A percentile compares a stretch with the other conserved stretches of the same genome.
Conservation (phyloP, 2,113 vertebrate genomes). For the Elephas maximus region DNA sequence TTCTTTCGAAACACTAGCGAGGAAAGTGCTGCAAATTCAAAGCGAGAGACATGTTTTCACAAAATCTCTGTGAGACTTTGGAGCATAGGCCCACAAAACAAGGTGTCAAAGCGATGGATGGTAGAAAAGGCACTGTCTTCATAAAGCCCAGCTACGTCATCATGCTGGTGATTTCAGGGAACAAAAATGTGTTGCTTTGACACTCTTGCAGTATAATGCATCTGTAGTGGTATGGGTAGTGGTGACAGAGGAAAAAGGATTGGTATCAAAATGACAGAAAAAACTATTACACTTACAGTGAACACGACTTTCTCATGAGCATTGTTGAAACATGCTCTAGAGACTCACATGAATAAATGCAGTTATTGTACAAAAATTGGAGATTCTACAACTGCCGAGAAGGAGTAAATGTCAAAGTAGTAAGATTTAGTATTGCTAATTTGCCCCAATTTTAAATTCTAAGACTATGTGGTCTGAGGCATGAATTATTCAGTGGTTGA, state of each 20-base stretch:
- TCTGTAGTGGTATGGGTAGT: neutral
- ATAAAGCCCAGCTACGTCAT: neutral
- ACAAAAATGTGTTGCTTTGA: neutral
- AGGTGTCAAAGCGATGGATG: too few relatives aligned
- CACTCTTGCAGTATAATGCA: accelerated
- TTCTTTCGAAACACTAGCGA: neutral
- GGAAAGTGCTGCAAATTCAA: neutral
- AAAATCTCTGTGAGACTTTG: neutral
- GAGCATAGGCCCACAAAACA: neutral
- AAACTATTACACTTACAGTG: neutral
- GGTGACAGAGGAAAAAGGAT: neutral
- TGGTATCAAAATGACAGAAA: neutral
- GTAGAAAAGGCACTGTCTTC: neutral
- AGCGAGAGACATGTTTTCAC: neutral
- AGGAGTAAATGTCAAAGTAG: neutral
- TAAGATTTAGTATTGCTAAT: neutral
- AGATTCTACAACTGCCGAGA: neutral
- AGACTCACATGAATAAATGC: neutral
- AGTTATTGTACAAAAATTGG: neutral
- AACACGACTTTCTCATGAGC: neutral
- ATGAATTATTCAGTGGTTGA: neutral
- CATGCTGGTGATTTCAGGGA: neutral
- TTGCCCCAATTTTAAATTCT: neutral
- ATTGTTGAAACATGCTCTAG: neutral
- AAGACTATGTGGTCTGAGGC: neutral